phyloP scores from a whole-genome alignment of 2,888 invertebrate genomes.

The Tiphia femorata region DNA sequence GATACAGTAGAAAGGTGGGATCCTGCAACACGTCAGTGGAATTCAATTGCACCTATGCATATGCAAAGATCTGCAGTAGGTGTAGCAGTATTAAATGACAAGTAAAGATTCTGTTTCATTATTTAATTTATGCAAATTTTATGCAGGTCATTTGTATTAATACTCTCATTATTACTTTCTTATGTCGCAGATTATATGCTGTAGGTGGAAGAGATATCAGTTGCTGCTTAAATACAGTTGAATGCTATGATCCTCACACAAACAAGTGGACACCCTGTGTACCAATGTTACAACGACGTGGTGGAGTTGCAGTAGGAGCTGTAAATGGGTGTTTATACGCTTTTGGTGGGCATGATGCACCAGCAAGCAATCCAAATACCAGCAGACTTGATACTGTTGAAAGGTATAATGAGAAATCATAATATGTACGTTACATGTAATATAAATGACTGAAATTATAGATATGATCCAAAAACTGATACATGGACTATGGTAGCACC shows the following conservation, averaged over 20 bases:
- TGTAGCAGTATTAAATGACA: conserved; percentile 85
- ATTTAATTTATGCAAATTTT: too few relatives aligned
- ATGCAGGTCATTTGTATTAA: neutral
- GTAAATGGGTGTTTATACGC: conserved; percentile 92
- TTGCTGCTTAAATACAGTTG: conserved; percentile 90
- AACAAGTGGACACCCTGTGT: conserved; percentile 88
- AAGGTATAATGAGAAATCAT: conserved; percentile 71
- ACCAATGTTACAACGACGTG: conserved; percentile 87
- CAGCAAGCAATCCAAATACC: conserved; percentile 87
- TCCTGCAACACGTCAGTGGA: conserved; percentile 89
- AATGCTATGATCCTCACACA: conserved; percentile 82
- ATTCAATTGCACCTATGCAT: conserved; percentile 90
- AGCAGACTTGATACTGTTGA: conserved; percentile 91
- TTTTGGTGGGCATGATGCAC: conserved; percentile 94
- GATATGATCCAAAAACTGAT: conserved; percentile 80
- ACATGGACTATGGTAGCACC: conserved; percentile 89
- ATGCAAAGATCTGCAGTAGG: conserved; percentile 92
- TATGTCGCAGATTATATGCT: conserved; percentile 80
- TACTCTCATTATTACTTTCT: too few relatives aligned
- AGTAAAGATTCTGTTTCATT: too few relatives aligned
- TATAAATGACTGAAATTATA: conserved; percentile 39
- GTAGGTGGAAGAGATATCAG: conserved; percentile 94
- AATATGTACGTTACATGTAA: neutral
- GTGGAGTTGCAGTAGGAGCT: conserved; percentile 91
- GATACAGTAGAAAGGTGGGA: conserved; percentile 96